Conservation (phyloP, 2,888 invertebrate species). For the Pandemis corylana region DNA sequence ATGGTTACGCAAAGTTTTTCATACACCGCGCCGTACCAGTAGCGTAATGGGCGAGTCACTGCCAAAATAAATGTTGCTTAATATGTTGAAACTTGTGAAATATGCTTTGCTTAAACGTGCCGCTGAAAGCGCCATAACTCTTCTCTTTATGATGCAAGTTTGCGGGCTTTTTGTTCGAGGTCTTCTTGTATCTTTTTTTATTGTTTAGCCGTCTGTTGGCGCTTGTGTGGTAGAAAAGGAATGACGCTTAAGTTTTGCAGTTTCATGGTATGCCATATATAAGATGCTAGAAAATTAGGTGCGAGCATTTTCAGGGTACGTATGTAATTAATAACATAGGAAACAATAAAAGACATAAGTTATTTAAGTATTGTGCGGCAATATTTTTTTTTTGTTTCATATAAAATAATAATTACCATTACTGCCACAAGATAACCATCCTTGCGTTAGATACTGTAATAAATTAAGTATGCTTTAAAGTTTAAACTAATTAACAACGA, state of each 20-base stretch:
- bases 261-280: background rate
- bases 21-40: constrained; percentile 64
- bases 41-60: constrained; percentile 79
- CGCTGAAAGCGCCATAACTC: constrained; percentile 83
- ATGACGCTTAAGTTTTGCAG: background rate
- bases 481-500: too few relatives aligned
- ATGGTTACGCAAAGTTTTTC: constrained; percentile 60
- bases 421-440: too few relatives aligned
- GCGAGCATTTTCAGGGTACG: too few relatives aligned
- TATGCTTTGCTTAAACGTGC: constrained; percentile 83
- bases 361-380: too few relatives aligned
- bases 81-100: constrained; percentile 84
- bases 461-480: too few relatives aligned
- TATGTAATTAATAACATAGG: too few relatives aligned
- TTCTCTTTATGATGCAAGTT: constrained; percentile 79
- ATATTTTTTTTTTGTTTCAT: too few relatives aligned
- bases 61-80: constrained; percentile 85
- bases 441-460: too few relatives aligned
- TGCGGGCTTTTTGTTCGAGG: constrained; percentile 64
- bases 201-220: constrained; percentile 51
- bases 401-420: too few relatives aligned
- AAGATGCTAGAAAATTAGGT: background rate
- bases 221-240: background rate
- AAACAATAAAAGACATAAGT: too few relatives aligned
- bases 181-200: constrained; percentile 68